Evolutionary conservation across 2,797 vertebrate genomes (phyloP).

Genomic region (Trichosurus vulpecula): DNA sequence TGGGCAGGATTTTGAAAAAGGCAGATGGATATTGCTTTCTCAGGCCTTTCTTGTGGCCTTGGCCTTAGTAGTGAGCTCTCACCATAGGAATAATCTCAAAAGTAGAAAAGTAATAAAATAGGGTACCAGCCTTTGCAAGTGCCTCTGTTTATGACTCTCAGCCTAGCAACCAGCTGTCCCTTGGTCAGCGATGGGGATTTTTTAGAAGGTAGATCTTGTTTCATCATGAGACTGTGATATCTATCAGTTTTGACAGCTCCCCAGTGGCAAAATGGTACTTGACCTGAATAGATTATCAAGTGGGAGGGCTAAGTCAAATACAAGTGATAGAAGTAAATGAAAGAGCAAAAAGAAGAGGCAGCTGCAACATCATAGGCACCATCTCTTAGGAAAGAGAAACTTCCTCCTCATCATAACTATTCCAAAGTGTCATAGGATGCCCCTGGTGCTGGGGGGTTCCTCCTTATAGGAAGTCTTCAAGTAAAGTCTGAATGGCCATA

Average conservation of each 20-base stretch:
- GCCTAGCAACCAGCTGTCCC: background rate
- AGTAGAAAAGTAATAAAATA: conserved; percentile 31
- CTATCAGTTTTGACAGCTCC: background rate
- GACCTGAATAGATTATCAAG: conserved; percentile 17
- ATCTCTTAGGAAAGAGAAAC: background rate
- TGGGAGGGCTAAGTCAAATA: conserved; percentile 3
- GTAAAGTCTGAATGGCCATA: background rate
- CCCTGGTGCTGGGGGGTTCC: background rate
- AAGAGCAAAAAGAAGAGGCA: conserved; percentile 14
- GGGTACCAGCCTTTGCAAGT: background rate
- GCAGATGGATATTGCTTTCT: too few species aligned
- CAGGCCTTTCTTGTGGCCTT: too few species aligned
- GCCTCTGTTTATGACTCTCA: conserved; percentile 17
- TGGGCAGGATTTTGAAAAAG: background rate
- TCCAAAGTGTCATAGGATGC: background rate
- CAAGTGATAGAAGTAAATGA: background rate
- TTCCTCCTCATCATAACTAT: background rate
- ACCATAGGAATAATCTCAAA: conserved; percentile 25
- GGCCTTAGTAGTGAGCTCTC: background rate
- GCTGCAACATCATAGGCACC: background rate
- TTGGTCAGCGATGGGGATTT: conserved; percentile 19
- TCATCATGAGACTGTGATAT: conserved; percentile 1
- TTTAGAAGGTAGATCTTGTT: conserved; percentile 11
- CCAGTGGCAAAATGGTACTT: background rate
- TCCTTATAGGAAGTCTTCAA: background rate